phyloP scores from a whole-genome alignment of 2,113 vertebrate genomes.

The Galemys pyrenaicus region DNA sequence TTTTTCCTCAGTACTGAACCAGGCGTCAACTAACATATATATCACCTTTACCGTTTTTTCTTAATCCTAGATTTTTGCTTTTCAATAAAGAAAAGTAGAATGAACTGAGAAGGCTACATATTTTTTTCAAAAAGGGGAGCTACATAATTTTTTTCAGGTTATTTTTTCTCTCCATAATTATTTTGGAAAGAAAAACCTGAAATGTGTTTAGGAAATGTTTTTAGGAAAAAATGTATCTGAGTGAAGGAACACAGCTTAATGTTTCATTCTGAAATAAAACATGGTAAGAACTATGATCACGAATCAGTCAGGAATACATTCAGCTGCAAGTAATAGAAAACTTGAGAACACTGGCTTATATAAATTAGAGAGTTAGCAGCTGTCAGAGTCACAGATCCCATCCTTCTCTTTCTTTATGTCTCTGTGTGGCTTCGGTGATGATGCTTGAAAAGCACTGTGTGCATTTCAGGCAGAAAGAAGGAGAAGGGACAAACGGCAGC shows the following conservation, averaged over 20 bases:
- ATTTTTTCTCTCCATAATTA: not conserved
- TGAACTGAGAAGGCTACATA: not conserved
- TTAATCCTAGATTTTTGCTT: not conserved
- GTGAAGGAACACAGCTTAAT: not conserved
- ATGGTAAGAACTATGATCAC: not conserved
- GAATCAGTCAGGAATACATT: not conserved
- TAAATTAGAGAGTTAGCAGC: not conserved
- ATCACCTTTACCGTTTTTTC: not conserved
- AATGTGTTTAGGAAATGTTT: not conserved
- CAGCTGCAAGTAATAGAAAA: conserved; percentile 20
- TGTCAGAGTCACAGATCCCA: not conserved
- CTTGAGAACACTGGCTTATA: not conserved
- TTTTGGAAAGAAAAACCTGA: not conserved
- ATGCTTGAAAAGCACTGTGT: not conserved
- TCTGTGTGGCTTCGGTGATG: not conserved
- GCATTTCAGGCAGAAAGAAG: not conserved
- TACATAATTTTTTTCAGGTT: not conserved
- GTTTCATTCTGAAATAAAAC: not conserved
- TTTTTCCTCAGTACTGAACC: not conserved
- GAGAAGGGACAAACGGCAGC: not conserved
- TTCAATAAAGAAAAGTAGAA: not conserved
- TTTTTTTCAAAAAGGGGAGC: not conserved
- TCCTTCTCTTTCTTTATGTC: not conserved
- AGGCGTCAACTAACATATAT: not conserved
- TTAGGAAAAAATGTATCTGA: not conserved